Evolutionary conservation across 1,140 invertebrate species (phyloP), one percentile per base, ranked within the genome.

Genomic region (Wasmannia auropunctata): DNA sequence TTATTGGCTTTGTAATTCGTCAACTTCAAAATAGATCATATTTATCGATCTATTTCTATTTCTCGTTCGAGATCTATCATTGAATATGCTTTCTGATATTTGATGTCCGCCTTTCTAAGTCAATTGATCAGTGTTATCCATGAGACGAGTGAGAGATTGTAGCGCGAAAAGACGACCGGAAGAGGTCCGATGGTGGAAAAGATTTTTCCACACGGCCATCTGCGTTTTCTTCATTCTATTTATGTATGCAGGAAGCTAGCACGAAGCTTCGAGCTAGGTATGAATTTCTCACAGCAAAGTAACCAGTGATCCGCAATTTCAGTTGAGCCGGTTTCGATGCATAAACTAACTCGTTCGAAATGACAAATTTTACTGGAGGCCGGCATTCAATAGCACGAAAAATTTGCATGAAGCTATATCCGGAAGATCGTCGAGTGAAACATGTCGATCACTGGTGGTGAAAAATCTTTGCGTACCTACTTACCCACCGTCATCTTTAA

Each of bases 381-480:
- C n/a, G 11, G 40, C 34, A 85, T 60, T 85, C 85, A 69, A 88
- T 86, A 81, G 40, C 46, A 49, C 34, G 34, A 69, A 51, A 83
- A 76, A 91, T 91, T 91, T 86, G 90, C 88, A 91, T 91, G 86
- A 87, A 91, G 90, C 90, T 91, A 70, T 31, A 46, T 62, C 49
- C 46, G 63, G 28, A 65, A 83, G 54, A 34, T 84, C 77, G 75
- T 86, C 69, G 74, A 86, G 62, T 28, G 65, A 63, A 84, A 60
- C 51, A 54, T 56, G 65, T 56, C 86, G 76, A 91, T 91, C 51
- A 49, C 10, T 40, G 51, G n/a, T 34, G 75, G 19, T 58, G 28
- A 91, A 89, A 79, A 62, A 85, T 88, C 37, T 16, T 62, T 70
- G 11, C 22, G 46, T 86, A 86, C 46, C 83, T 46, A 28, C 4